Evolutionary conservation across 1,140 invertebrate species (phyloP), one percentile per base, ranked within the genome.

Genomic region (Liolophura sinensis): DNA sequence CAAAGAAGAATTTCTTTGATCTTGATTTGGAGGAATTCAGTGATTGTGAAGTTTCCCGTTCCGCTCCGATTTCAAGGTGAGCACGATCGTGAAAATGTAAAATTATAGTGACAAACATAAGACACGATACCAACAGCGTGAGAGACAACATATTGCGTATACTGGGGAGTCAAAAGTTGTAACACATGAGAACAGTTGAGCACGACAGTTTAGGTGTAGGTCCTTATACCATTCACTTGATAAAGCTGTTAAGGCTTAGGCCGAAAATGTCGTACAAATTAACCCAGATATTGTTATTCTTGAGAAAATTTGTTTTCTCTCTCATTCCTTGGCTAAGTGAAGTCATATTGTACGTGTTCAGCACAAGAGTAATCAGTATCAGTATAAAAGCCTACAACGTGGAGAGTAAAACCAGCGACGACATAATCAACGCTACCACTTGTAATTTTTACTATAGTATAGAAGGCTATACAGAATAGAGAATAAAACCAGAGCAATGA

Each of bases 61-160:
- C 74, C 40, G 72, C 70, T 3, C 73, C 73, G n/a, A 65, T 65
- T 27, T 73, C 73, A 54, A 69, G 72, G 75, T 74, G 59, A 57
- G 31, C 54, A 25, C 11, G 4, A 5, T 47, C 1, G 22, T 50
- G 31, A n/a, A 0, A 16, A 15, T 54, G 18, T 61, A 47, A n/a
- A 31, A 18, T 40, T 52, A 24, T 50, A 59, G 18, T 48, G 48
- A 47, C 16, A 18, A 52, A 52, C 16, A 27, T 48, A 14, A n/a
- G 46, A 24, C 14, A 11, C 5, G 20, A 61, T 27, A 14, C n/a
- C 62, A 40, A 62, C 24, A 16, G 20, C 18, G 5, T 24, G 20
- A 20, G 12, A n/a, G 9, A 25, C 20, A 11, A 18, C 3, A 40
- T 25, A 15, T 20, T 68, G 27, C n/a, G 47, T 57, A 20, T 40